Conservation (phyloP, 2,888 invertebrate species). For the Leucoma salicis region DNA sequence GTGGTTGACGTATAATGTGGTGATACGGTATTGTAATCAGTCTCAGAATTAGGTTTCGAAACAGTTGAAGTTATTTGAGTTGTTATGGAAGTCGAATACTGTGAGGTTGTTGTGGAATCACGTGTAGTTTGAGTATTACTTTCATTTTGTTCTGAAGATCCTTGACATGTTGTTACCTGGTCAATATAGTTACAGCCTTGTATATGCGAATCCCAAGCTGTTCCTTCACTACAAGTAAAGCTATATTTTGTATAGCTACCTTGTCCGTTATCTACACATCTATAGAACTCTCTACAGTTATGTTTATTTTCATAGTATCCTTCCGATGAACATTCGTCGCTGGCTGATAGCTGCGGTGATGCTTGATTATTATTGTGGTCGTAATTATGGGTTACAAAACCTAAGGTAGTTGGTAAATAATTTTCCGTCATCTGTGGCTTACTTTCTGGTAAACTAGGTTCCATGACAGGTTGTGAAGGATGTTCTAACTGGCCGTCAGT, state of each 20-base stretch:
- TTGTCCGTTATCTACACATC: slow-evolving; percentile 72
- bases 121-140: slow-evolving; percentile 20
- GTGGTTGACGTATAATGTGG: slow-evolving; percentile 18
- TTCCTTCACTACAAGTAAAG: slow-evolving; percentile 81
- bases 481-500: slow-evolving; percentile 7
- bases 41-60: background rate
- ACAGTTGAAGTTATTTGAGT: slow-evolving; percentile 19
- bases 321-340: slow-evolving; percentile 57
- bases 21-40: slow-evolving; percentile 5
- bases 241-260: slow-evolving; percentile 76
- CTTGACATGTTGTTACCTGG: slow-evolving; percentile 59
- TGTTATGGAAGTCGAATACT: slow-evolving; percentile 11
- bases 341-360: slow-evolving; percentile 18
- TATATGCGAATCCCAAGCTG: slow-evolving; percentile 80
- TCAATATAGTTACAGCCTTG: slow-evolving; percentile 80
- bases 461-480: slow-evolving; percentile 5
- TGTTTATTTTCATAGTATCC: slow-evolving; percentile 71
- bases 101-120: slow-evolving; percentile 1
- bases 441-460: slow-evolving; percentile 20
- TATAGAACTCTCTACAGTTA: slow-evolving; percentile 74
- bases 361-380: slow-evolving; percentile 38
- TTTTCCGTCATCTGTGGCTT: slow-evolving; percentile 30
- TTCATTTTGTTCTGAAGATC: slow-evolving; percentile 43
- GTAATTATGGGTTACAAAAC: slow-evolving; percentile 16
- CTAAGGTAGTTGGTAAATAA: slow-evolving; percentile 18